Evolutionary conservation across 30 jellyfish, hydroid and myxozoan genomes (phyloP), one percentile per base, ranked within the genome.

Genomic region (Hydractinia echinata): DNA sequence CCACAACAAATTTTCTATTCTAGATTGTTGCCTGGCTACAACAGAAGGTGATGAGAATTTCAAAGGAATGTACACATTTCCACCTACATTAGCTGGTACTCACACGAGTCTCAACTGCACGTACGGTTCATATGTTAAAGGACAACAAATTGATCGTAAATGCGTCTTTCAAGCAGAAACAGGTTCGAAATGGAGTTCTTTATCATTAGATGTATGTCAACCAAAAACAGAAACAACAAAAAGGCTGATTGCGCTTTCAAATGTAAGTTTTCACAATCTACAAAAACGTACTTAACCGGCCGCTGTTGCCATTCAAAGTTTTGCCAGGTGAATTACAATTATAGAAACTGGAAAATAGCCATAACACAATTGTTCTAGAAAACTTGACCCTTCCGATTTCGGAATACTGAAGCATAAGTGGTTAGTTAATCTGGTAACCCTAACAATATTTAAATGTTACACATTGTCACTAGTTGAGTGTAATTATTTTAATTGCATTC

Each of bases 31-130:
- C 39, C 5, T n/a, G 16, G 19, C 39, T 13, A 64, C 16, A 7
- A 64, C 18, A 6, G 74, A 64, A 64, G 74, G 74, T 13, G 74
- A 64, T 51, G 74, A 64, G 18, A 64, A 64, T 64, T 64, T 64
- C 39, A 64, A 64, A 64, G 74, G 74, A 64, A 64, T 4, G 39
- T 64, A 64, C 39, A 51, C 19, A 6, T 64, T 64, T 64, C 8
- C 39, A 6, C 51, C 39, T 9, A 64, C 74, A 9, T 64, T 64
- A 7, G 74, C 39, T 13, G 39, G 39, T 64, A n/a, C 74, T 8
- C 16, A n/a, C 18, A 13, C 39, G 19, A 6, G 51, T n/a, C 39
- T 64, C 51, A 51, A 64, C 74, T 64, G 74, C 74, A 7, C 19
- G 16, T 64, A 64, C 4, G 74, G 74, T 64, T 7, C 74, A 13